Percentiles rank a stretch among this genome's conserved stretches.
phyloP scores from a whole-genome alignment of 2,888 invertebrate genomes.

The Amaurobius ferox region DNA sequence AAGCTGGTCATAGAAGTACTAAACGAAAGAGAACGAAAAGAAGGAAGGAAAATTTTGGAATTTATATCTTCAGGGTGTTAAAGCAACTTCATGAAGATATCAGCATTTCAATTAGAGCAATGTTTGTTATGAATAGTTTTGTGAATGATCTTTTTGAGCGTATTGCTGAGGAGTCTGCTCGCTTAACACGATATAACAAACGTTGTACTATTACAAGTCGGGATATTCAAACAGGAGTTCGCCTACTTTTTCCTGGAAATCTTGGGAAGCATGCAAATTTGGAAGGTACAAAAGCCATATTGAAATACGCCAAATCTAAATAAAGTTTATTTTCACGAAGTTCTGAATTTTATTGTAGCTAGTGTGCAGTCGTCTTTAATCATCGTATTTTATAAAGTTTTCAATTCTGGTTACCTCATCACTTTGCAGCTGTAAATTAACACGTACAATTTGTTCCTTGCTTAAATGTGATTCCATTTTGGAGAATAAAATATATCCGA shows the following conservation, averaged over 20 bases:
- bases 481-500: too few species aligned
- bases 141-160: conserved; percentile 63
- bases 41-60: conserved; percentile 74
- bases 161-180: conserved; percentile 47
- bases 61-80: conserved; percentile 49
- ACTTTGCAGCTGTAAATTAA: too few species aligned
- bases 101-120: conserved; percentile 47
- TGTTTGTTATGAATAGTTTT: conserved; percentile 61
- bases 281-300: conserved; percentile 53
- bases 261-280: conserved; percentile 49
- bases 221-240: conserved; percentile 56
- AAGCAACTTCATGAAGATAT: conserved; percentile 53
- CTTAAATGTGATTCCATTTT: too few species aligned
- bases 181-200: conserved; percentile 40
- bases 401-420: too few species aligned
- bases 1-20: conserved; percentile 81
- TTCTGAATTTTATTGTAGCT: too few species aligned
- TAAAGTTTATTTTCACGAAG: too few species aligned
- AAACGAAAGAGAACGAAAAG: conserved; percentile 80
- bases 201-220: conserved; percentile 41
- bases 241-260: conserved; percentile 46
- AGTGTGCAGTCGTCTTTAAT: too few species aligned
- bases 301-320: conserved; percentile 49
- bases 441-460: too few species aligned
- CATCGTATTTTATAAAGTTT: too few species aligned